Percentiles rank a stretch among this genome's conserved stretches.
These are phyloP conservation scores for Gracilinanus agilis DNA, from an alignment of 2,113 vertebrate genomes.

Conservation along the genomic window DNA sequence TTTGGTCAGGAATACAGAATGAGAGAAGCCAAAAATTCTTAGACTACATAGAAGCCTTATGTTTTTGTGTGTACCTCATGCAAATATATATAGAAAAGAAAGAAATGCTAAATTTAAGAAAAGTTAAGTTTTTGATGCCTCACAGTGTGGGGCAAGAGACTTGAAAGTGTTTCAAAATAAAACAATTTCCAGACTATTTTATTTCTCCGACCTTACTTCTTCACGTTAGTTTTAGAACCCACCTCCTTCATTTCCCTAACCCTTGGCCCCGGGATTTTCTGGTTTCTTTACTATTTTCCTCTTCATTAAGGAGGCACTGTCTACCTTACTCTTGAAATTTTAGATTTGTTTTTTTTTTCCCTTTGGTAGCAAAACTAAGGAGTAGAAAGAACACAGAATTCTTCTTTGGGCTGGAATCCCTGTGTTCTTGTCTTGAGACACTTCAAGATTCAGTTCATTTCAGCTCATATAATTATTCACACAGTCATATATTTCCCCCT, in stretches of 20 bases:
- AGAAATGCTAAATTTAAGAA: conserved; percentile 13
- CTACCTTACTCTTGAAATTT: background rate
- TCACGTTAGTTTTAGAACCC: background rate
- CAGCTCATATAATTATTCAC: background rate
- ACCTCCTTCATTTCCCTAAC: background rate
- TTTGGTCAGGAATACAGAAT: background rate
- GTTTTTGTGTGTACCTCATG: background rate
- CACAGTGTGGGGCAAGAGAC: background rate
- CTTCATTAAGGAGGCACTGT: background rate
- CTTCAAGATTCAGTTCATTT: background rate
- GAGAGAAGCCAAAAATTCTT: background rate
- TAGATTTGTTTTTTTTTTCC: background rate
- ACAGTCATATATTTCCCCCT: background rate
- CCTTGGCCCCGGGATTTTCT: background rate
- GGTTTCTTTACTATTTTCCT: background rate
- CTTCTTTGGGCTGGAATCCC: background rate
- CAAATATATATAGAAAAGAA: background rate
- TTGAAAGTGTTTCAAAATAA: background rate
- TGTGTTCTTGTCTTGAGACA: background rate
- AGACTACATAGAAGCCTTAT: background rate
- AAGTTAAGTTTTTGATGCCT: background rate
- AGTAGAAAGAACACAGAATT: background rate
- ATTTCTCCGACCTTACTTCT: too few species aligned
- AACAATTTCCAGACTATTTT: background rate
- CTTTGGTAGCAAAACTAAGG: background rate